These are phyloP conservation scores for Poecilia gillii DNA, from an alignment of 2,797 vertebrate genomes.

Conservation along the genomic window DNA sequence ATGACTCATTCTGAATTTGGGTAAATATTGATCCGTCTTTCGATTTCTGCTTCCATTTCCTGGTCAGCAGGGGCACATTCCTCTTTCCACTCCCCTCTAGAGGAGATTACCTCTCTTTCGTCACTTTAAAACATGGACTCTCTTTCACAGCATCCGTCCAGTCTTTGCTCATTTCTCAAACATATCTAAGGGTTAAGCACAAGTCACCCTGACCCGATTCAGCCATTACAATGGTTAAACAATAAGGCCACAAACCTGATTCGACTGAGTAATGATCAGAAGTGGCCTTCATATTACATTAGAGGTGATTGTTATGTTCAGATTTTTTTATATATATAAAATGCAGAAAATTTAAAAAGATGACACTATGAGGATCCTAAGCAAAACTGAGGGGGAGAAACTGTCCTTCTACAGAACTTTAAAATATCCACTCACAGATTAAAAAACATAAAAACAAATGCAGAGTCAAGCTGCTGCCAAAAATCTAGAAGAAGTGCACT, in stretches of 20 bases:
- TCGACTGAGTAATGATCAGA: slow-evolving; percentile 29
- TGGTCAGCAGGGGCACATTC: slow-evolving; percentile 37
- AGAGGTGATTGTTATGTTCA: neutral
- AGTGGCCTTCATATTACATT: neutral
- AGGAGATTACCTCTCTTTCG: slow-evolving; percentile 51
- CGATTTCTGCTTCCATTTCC: slow-evolving; percentile 50
- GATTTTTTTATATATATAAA: neutral
- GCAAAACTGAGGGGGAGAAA: neutral
- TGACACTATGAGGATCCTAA: neutral
- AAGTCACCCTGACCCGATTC: slow-evolving; percentile 8
- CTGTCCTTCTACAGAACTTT: neutral
- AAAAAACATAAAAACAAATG: neutral
- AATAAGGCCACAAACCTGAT: slow-evolving; percentile 9
- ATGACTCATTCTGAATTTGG: slow-evolving; percentile 52
- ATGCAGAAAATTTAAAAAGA: neutral
- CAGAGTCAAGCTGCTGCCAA: neutral
- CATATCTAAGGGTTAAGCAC: slow-evolving; percentile 35
- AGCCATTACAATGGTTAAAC: slow-evolving; percentile 27
- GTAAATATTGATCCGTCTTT: slow-evolving; percentile 66
- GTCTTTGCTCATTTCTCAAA: slow-evolving; percentile 16
- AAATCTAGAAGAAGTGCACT: neutral
- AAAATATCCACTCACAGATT: neutral
- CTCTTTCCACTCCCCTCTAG: slow-evolving; percentile 28
- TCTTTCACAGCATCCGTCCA: slow-evolving; percentile 26
- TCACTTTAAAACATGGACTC: slow-evolving; percentile 14